Conservation (phyloP, 2,888 invertebrate species). For the Campoplex capitator region DNA sequence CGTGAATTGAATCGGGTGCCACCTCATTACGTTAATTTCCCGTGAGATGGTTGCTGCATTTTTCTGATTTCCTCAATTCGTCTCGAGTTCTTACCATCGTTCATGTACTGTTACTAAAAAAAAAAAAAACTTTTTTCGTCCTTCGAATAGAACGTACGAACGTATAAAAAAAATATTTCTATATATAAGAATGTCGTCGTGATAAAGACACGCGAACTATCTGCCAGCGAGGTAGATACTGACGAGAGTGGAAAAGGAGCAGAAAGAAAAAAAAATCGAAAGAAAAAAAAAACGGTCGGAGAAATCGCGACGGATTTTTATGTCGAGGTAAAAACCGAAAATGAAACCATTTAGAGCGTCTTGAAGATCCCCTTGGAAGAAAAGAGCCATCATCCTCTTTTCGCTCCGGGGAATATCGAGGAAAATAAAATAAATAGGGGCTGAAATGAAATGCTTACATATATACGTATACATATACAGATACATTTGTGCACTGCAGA, state of each 20-base stretch:
- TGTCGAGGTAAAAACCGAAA: conserved; percentile 77
- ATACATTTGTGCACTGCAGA: conserved; percentile 48
- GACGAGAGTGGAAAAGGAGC: conserved; percentile 10
- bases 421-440: conserved; percentile 61
- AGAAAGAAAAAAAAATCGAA: conserved; percentile 7
- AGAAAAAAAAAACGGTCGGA: not conserved
- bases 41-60: conserved; percentile 80
- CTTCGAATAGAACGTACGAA: not conserved
- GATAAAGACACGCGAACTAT: conserved; percentile 15
- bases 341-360: conserved; percentile 83
- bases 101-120: conserved; percentile 22
- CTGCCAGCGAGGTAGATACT: conserved; percentile 20
- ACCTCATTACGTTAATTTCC: conserved; percentile 83
- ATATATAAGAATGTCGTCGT: conserved; percentile 26
- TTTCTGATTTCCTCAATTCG: conserved; percentile 80
- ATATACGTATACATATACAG: conserved; percentile 63
- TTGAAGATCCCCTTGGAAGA: conserved; percentile 73
- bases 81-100: conserved; percentile 70
- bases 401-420: conserved; percentile 74
- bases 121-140: conserved; percentile 45
- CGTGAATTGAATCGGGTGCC: conserved; percentile 77
- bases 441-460: conserved; percentile 59
- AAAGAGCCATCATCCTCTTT: conserved; percentile 71
- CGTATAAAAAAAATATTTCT: not conserved
- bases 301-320: conserved; percentile 71